Evolutionary conservation across 2,113 vertebrate genomes (phyloP), one percentile per base, ranked within the genome.

Genomic region (Gallinago media): DNA sequence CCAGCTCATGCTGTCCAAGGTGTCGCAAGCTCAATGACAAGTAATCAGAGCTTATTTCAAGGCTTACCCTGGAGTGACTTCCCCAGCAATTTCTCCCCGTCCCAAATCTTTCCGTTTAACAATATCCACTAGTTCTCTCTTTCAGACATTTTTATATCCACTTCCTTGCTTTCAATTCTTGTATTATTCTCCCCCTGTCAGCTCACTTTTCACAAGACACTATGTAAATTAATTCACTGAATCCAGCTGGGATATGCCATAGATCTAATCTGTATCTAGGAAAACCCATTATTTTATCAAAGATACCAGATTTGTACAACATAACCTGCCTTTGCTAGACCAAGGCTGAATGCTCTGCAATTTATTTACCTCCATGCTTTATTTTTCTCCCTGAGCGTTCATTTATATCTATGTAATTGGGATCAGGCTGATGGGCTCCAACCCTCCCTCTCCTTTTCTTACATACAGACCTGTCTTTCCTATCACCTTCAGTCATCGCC

Each of bases 251-350:
- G 22, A 94, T 94, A 94, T 87, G 34, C 55, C 65, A 81, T 2
- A 63, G 80, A 86, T 71, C 46, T 86, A 91, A 94, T 81, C 79
- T 74, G 49, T 3, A 15, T 42, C 89, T 81, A 55, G 68, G 84
- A 95, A 92, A 94, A 71, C n/a, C 46, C 76, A 71, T 81, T 87
- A 67, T 86, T 89, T 92, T 94, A 92, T 92, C 72, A 63, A 63
- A 89, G 38, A 59, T 36, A 62, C n/a, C 81, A 61, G 36, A 65
- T 68, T 90, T 34, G 21, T 59, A 40, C 47, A 88, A 55, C 29
- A 81, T 18, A 59, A 40, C 27, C 72, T 63, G 49, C 54, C 58
- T 83, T 82, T 85, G 34, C 50, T 54, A 34, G 67, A 38, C 10
- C 12, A 3, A 1, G 38, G 20, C 38, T 81, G 15, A 34, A 38